A percentile compares a stretch with the other conserved stretches of the same genome.
These are phyloP conservation scores for Periphyllus acericola DNA, from an alignment of 2,888 invertebrate genomes.

Conservation along the genomic window DNA sequence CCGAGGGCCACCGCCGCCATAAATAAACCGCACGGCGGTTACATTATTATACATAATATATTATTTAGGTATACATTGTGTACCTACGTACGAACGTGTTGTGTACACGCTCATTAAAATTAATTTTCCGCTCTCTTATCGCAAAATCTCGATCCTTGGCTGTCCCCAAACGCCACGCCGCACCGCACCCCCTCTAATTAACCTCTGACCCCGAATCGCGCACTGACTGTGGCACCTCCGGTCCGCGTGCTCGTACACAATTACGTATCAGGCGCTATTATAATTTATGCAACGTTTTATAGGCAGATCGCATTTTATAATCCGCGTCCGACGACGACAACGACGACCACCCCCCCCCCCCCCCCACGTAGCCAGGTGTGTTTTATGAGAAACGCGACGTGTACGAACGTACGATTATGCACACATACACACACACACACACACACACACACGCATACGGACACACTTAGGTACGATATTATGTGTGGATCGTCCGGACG, in stretches of 20 bases:
- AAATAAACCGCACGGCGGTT: not conserved
- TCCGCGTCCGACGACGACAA: too few relatives aligned
- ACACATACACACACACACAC: not conserved
- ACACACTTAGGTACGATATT: too few relatives aligned
- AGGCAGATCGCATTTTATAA: too few relatives aligned
- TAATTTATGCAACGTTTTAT: not conserved
- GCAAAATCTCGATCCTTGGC: not conserved
- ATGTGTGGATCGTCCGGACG: too few relatives aligned
- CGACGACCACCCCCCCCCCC: too few relatives aligned
- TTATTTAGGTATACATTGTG: not conserved
- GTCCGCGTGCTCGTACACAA: not conserved
- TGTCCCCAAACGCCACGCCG: not conserved
- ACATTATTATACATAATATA: not conserved
- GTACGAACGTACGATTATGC: too few relatives aligned
- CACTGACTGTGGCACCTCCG: too few relatives aligned
- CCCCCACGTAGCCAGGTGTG: too few relatives aligned
- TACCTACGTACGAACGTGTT: not conserved
- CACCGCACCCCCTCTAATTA: not conserved
- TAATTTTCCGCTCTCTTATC: conserved; percentile 32
- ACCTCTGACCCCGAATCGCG: not conserved
- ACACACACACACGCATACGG: too few relatives aligned
- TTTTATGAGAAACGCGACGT: too few relatives aligned
- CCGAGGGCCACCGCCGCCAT: not conserved
- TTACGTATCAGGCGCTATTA: not conserved
- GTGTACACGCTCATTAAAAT: conserved; percentile 15